Conservation (phyloP, 2,113 vertebrate genomes). For the Syngnathus scovelli region DNA sequence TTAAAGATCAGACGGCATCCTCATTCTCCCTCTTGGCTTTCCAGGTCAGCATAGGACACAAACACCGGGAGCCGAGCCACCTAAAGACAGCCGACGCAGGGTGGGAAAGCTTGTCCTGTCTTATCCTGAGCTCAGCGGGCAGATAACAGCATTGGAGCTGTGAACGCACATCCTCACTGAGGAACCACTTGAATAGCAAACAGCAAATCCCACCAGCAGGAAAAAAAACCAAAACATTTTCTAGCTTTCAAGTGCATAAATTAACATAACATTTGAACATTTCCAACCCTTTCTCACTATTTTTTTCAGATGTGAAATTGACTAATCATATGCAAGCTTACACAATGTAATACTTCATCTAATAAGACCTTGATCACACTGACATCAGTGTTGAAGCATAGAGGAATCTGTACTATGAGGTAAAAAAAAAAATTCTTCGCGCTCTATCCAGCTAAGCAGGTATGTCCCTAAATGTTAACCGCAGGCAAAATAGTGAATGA, state of each 20-base stretch:
- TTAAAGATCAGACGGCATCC: conserved; percentile 49
- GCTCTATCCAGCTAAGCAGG: background rate
- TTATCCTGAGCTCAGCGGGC: conserved; percentile 36
- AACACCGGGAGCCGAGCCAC: conserved; percentile 39
- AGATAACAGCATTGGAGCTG: conserved; percentile 37
- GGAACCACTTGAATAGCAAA: conserved; percentile 26
- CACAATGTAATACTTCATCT: background rate
- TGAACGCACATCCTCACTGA: conserved; percentile 32
- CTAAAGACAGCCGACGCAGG: conserved; percentile 40
- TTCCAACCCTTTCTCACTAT: background rate
- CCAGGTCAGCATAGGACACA: conserved; percentile 45
- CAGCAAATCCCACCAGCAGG: conserved; percentile 24
- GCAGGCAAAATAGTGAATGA: background rate
- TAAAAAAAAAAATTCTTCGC: background rate
- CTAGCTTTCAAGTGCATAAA: conserved; percentile 17
- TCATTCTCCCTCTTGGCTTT: conserved; percentile 42
- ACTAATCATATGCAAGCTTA: background rate
- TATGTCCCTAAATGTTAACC: background rate
- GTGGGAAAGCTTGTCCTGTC: conserved; percentile 36
- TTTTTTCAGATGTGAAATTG: background rate
- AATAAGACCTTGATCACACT: conserved; percentile 1
- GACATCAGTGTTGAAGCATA: background rate
- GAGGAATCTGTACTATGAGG: background rate
- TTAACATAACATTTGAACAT: conserved; percentile 21
- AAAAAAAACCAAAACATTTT: conserved; percentile 11